These are phyloP conservation scores for Hemiprocne comata DNA, from an alignment of 2,113 vertebrate species.

Conservation along the genomic window DNA sequence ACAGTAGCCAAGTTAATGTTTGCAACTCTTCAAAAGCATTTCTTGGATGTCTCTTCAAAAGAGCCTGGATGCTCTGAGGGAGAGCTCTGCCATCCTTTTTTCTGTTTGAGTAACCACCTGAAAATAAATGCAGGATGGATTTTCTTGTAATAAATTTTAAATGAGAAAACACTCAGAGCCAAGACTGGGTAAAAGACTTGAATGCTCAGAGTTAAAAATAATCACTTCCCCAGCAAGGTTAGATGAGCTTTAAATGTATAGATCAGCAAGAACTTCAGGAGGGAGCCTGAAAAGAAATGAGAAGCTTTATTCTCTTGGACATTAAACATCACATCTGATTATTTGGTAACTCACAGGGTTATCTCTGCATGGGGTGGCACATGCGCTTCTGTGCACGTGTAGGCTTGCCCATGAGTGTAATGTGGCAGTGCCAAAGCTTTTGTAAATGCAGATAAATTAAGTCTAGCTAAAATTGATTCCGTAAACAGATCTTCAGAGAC, in stretches of 20 bases:
- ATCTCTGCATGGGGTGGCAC: neutral
- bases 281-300: neutral
- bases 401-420: neutral
- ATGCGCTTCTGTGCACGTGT: rapidly evolving
- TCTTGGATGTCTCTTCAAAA: neutral
- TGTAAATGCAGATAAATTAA: neutral
- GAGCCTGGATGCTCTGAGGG: neutral
- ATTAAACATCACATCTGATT: neutral
- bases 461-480: neutral
- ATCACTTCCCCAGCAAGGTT: neutral
- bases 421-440: neutral
- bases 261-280: neutral
- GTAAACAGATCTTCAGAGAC: neutral
- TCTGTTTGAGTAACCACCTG: neutral
- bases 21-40: neutral
- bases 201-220: neutral
- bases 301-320: neutral
- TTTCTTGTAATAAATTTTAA: slow-evolving; percentile 1
- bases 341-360: neutral
- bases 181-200: neutral
- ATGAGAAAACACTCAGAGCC: neutral
- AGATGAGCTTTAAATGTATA: neutral
- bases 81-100: neutral
- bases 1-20: neutral
- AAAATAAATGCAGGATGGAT: neutral